phyloP scores from a whole-genome alignment of 2,797 vertebrate genomes.

The Tauraco hartlaubi region DNA sequence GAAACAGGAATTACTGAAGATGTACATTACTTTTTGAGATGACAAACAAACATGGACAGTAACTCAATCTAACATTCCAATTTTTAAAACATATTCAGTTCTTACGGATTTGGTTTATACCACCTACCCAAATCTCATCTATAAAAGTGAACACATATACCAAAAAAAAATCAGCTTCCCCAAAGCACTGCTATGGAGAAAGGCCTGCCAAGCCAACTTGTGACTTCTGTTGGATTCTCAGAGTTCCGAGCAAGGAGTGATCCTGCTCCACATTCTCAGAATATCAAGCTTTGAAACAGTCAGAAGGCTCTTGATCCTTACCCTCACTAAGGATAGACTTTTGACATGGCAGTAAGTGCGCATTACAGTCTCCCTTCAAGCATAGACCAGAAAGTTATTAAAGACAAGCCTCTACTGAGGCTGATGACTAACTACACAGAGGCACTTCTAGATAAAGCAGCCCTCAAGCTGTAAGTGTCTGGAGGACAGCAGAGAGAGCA shows the following conservation, averaged over 20 bases:
- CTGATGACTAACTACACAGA: background rate
- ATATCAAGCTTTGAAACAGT: background rate
- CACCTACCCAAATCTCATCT: background rate
- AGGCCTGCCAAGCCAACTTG: background rate
- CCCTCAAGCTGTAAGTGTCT: background rate
- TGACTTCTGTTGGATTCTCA: background rate
- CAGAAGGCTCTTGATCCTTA: background rate
- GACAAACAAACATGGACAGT: background rate
- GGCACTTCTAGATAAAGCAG: background rate
- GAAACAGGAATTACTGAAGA: background rate
- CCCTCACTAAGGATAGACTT: background rate
- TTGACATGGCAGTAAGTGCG: background rate
- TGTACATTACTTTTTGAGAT: background rate
- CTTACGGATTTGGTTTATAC: background rate
- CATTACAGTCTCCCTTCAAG: background rate
- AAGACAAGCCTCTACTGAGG: background rate
- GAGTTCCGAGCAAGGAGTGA: background rate
- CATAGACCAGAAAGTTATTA: background rate
- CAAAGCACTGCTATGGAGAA: background rate
- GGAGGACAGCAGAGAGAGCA: background rate
- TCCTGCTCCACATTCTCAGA: background rate
- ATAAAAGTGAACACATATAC: background rate
- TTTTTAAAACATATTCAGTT: background rate
- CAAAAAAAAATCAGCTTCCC: background rate
- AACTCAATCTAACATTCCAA: background rate